Evolutionary conservation across 2,113 vertebrate species (phyloP).

Genomic region (Trogon surrucura): DNA sequence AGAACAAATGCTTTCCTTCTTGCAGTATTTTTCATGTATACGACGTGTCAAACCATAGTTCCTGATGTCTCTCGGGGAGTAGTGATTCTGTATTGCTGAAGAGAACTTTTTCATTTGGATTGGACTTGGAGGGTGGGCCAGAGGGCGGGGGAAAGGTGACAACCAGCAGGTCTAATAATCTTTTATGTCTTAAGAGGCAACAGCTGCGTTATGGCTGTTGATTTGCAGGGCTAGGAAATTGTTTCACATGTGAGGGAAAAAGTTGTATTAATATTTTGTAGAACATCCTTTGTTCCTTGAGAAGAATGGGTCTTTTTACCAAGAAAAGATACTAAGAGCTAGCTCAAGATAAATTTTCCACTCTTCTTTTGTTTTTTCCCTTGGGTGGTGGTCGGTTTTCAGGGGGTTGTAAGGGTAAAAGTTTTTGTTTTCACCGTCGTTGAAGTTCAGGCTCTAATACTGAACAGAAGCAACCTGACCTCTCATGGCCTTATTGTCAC

Average conservation of each 20-base stretch:
- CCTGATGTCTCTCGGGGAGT: neutral
- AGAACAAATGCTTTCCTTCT: neutral
- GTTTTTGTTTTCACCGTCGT: accelerated
- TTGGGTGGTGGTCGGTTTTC: neutral
- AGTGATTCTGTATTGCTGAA: neutral
- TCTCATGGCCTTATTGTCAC: neutral
- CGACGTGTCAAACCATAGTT: neutral
- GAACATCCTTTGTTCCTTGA: neutral
- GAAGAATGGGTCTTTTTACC: neutral
- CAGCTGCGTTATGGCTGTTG: neutral
- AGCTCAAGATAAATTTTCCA: neutral
- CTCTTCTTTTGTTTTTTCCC: neutral
- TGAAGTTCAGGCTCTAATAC: neutral
- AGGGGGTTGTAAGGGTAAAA: neutral
- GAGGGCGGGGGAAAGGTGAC: neutral
- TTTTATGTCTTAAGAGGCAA: neutral
- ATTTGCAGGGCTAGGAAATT: neutral
- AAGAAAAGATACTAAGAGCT: neutral
- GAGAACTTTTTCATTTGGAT: neutral
- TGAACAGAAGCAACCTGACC: neutral
- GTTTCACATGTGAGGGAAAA: neutral
- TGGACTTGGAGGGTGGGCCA: neutral
- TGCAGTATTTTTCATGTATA: neutral
- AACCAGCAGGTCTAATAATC: neutral
- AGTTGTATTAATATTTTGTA: neutral